Conservation (phyloP, 2,888 invertebrate genomes). For the Philonicus albiceps region DNA sequence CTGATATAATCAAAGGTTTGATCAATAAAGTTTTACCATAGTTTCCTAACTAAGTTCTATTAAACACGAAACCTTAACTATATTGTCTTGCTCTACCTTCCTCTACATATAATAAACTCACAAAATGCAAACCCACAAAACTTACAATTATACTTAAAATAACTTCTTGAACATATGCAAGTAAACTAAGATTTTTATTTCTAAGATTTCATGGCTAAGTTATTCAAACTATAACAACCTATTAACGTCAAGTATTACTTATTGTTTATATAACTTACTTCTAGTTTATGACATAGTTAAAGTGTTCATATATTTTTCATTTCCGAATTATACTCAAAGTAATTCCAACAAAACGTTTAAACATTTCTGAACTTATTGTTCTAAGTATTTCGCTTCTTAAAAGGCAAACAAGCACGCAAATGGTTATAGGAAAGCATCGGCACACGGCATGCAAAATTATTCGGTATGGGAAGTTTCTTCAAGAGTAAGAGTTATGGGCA, state of each 20-base stretch:
- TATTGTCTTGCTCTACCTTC: too few species aligned
- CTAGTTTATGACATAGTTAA: not conserved
- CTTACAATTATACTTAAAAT: too few species aligned
- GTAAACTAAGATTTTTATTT: too few species aligned
- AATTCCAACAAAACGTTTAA: not conserved
- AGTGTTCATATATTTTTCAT: not conserved
- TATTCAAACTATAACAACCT: not conserved
- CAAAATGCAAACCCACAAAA: too few species aligned
- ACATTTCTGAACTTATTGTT: not conserved
- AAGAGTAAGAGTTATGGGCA: not conserved
- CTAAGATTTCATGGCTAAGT: too few species aligned
- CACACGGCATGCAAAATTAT: not conserved
- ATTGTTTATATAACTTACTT: not conserved
- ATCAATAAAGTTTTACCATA: too few species aligned
- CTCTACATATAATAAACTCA: too few species aligned
- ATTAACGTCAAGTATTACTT: not conserved
- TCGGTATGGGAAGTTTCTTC: not conserved
- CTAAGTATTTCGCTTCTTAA: not conserved
- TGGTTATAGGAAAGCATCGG: not conserved
- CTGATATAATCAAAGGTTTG: too few species aligned
- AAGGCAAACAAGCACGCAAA: not conserved
- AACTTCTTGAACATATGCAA: too few species aligned
- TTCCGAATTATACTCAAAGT: not conserved
- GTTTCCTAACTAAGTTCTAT: too few species aligned
- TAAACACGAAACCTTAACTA: too few species aligned